Evolutionary conservation across 2,797 vertebrate species (phyloP), one percentile per base, ranked within the genome.

Genomic region (Peromyscus nudipes): DNA sequence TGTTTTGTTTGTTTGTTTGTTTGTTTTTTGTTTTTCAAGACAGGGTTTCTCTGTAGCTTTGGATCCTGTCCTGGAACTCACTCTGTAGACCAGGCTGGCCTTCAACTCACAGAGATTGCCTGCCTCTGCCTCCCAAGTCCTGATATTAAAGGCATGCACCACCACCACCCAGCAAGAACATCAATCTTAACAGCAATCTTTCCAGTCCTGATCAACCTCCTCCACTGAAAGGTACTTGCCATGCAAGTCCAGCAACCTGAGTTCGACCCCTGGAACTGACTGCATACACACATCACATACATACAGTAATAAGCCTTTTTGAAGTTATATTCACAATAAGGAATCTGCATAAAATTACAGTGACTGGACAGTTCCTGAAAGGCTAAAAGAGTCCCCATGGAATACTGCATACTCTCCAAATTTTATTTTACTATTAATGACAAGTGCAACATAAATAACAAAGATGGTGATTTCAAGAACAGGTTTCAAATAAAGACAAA

Each of bases 361-460:
- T n/a, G 16, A 69, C 1, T 34, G 49, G 52, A 40, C 19, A 43
- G 29, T 69, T 87, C 83, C 40, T 93, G 83, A 76, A 87, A 86
- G n/a, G 23, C 16, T 71, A 25, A 29, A 46, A 62, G 29, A 27
- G 43, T 79, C 67, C 37, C 49, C 83, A 52, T 52, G 12, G 11
- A 65, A 40, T 23, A 27, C 0, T 52, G 76, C 37, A 64, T 57
- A 40, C 64, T 23, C 71, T 34, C 16, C 46, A 73, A 55, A 65
- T 21, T 95, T 95, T 96, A 96, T 95, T 97, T 86, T 73, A 83
- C n/a, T 85, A 2, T 95, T 96, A 55, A 46, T 57, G 34, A 94
- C 46, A 95, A 81, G 25, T 52, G 0, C 55, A 79, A 34, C 31
- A 60, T 79, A 94, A 77, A 29, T 19, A 80, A 94, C 49, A 82